phyloP scores from a whole-genome alignment of 1,140 invertebrate species.

The Euglossa dilemma region DNA sequence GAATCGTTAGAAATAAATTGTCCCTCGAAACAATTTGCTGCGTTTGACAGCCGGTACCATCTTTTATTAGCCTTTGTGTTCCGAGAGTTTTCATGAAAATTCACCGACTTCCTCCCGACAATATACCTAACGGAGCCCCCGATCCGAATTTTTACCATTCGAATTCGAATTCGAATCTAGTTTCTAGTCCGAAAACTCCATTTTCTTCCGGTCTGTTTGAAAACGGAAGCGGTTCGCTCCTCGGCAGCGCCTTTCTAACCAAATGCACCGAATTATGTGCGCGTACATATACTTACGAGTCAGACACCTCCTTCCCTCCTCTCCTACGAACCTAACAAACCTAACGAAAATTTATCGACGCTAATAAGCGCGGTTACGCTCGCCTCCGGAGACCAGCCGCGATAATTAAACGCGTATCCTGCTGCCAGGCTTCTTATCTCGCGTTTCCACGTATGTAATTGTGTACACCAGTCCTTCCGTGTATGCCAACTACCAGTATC shows the following conservation, averaged over 20 bases:
- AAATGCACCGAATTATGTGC: not conserved
- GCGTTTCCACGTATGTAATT: not conserved
- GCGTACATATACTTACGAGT: not conserved
- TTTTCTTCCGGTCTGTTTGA: not conserved
- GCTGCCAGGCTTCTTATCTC: not conserved
- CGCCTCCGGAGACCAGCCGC: not conserved
- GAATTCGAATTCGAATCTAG: not conserved
- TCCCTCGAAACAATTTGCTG: not conserved
- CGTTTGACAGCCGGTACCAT: not conserved
- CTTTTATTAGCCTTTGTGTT: not conserved
- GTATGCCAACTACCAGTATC: not conserved
- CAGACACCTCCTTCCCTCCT: not conserved
- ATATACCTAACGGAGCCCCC: too few relatives aligned
- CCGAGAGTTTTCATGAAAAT: too few relatives aligned
- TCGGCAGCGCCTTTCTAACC: not conserved
- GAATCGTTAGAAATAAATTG: not conserved
- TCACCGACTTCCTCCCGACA: too few relatives aligned
- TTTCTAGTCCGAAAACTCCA: not conserved
- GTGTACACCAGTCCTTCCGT: not conserved
- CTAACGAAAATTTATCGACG: not conserved
- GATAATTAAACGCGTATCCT: constrained; percentile 34
- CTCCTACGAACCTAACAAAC: not conserved
- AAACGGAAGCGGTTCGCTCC: not conserved
- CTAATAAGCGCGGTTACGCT: not conserved
- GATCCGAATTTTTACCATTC: not conserved